Percentiles rank a stretch among this genome's conserved stretches.
These are phyloP conservation scores for Diprion similis DNA, from an alignment of 1,140 invertebrate genomes.

Conservation along the genomic window DNA sequence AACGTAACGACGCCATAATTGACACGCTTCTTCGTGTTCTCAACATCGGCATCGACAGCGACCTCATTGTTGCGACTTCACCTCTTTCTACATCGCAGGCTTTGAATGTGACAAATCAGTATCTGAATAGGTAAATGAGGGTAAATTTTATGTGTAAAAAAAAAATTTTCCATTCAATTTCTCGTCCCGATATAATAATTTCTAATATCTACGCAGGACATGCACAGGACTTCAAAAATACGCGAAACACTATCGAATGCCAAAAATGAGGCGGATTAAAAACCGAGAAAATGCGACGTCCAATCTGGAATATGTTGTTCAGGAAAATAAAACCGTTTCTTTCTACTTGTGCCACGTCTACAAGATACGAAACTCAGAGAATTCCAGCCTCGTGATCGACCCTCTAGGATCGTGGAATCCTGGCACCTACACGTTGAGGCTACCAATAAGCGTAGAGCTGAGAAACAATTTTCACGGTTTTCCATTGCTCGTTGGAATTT, in stretches of 20 bases:
- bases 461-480: conserved; percentile 49
- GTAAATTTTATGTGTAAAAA: conserved; percentile 6
- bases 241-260: background rate
- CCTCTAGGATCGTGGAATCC: conserved; percentile 53
- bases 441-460: conserved; percentile 43
- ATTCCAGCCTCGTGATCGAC: conserved; percentile 48
- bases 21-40: conserved; percentile 41
- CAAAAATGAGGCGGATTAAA: background rate
- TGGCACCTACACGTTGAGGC: conserved; percentile 31
- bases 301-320: conserved; percentile 29
- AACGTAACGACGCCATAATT: conserved; percentile 34
- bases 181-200: background rate
- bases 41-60: conserved; percentile 49
- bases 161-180: too few species aligned
- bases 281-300: conserved; percentile 25
- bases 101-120: conserved; percentile 25
- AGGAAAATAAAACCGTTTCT: conserved; percentile 29
- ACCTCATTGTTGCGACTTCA: conserved; percentile 43
- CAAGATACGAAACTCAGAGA: conserved; percentile 51
- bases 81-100: conserved; percentile 15
- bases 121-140: conserved; percentile 36
- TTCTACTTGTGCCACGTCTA: conserved; percentile 41
- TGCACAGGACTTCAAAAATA: background rate
- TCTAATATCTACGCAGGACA: background rate
- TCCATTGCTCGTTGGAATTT: conserved; percentile 52